Percentiles rank a stretch among this genome's conserved stretches.
Conservation (phyloP, 2,888 invertebrate genomes). For the Gortyna flavago region DNA sequence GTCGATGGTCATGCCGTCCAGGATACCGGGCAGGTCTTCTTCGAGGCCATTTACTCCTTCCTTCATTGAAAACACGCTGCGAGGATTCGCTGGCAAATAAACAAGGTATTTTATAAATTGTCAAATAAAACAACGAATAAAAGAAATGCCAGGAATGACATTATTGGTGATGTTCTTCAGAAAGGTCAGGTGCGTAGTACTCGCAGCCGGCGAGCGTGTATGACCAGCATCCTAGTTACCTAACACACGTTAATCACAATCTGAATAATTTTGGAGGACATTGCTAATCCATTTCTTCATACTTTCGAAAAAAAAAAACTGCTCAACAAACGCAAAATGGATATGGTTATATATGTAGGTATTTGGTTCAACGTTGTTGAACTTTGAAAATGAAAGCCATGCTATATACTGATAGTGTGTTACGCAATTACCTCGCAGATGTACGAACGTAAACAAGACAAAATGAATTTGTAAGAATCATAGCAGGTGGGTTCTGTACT, state of each 20-base stretch:
- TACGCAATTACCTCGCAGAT: not conserved
- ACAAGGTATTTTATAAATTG: not conserved
- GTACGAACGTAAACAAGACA: not conserved
- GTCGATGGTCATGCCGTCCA: constrained; percentile 95
- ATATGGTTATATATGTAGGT: too few relatives aligned
- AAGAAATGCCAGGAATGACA: not conserved
- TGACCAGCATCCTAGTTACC: not conserved
- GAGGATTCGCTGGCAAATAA: constrained; percentile 89
- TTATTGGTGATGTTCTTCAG: not conserved
- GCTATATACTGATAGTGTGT: too few relatives aligned
- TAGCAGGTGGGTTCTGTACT: not conserved
- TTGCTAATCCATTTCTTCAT: not conserved
- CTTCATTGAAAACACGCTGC: constrained; percentile 87
- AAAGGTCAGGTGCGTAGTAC: too few relatives aligned
- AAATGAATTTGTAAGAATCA: not conserved
- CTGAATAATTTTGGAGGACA: not conserved
- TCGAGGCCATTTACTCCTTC: constrained; percentile 77
- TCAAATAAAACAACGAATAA: not conserved
- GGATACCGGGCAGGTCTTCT: constrained; percentile 86
- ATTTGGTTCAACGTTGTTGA: not conserved
- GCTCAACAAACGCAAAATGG: not conserved
- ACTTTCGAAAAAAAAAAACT: not conserved
- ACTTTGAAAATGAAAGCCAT: not conserved
- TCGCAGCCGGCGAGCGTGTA: too few relatives aligned
- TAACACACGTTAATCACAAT: not conserved